These are phyloP conservation scores for Coendou prehensilis DNA, from an alignment of 2,797 vertebrate species.

Conservation along the genomic window DNA sequence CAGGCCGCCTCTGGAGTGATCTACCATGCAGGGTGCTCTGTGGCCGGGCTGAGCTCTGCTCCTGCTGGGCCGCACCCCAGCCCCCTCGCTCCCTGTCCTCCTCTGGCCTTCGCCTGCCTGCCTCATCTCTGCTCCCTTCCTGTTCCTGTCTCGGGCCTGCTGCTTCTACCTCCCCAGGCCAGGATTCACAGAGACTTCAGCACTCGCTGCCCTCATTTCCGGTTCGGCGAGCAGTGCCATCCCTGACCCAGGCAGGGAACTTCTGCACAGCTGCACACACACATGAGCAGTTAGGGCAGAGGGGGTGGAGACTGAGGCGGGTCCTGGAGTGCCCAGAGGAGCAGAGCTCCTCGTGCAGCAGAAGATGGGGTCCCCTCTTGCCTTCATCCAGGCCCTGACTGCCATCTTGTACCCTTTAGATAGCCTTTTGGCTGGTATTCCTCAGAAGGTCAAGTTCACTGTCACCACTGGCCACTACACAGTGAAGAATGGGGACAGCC, in stretches of 20 bases:
- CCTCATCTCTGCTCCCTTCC: neutral
- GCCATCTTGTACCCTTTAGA: slow-evolving; percentile 89
- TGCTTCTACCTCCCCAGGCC: neutral
- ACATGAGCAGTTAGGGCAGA: rapidly evolving
- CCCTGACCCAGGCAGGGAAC: neutral
- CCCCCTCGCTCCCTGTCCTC: neutral
- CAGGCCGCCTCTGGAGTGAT: neutral
- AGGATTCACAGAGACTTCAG: neutral
- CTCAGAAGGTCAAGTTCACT: slow-evolving; percentile 97
- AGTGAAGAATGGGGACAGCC: slow-evolving; percentile 95
- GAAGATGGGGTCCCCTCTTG: neutral
- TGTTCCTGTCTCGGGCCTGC: neutral
- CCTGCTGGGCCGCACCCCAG: neutral
- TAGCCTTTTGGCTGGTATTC: slow-evolving; percentile 96
- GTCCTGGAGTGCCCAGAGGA: too few relatives aligned
- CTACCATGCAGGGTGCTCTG: rapidly evolving
- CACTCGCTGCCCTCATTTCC: neutral
- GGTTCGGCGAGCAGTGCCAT: too few relatives aligned
- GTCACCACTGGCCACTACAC: slow-evolving; percentile 96
- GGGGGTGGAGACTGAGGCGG: neutral
- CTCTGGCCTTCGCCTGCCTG: neutral
- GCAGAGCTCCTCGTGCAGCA: too few relatives aligned
- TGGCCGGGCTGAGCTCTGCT: neutral
- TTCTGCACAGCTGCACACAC: neutral
- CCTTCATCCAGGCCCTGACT: neutral